Evolutionary conservation across 2,797 vertebrate species (phyloP), one percentile per base, ranked within the genome.

Genomic region (Cyprinodon diabolis): DNA sequence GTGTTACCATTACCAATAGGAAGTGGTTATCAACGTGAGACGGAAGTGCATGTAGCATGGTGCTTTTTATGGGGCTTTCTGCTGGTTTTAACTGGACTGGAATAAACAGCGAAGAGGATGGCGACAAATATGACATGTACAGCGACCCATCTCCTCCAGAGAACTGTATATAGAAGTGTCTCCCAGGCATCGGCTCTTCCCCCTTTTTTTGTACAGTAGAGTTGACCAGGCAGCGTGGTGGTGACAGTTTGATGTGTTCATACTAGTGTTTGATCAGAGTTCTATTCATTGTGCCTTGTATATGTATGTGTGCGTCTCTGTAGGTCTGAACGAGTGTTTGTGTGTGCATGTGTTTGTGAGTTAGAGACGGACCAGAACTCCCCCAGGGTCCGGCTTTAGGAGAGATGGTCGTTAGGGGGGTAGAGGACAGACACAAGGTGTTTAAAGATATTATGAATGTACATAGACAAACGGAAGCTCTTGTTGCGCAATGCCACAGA

Each of bases 271-370:
- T 96, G 96, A 93, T 97, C 95, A 93, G 95, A 96, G 96, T 96
- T 92, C 95, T 97, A 97, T 96, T 98, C 96, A 98, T 99, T 96
- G 98, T 99, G 98, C 98, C 98, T 99, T 99, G 97, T 98, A 96
- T 96, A 95, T 95, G 89, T 93, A 80, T 85, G 86, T 84, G 66
- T 88, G 76, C 93, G 95, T 94, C 72, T 88, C 77, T 35, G 69
- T 74, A 79, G 70, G 86, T 77, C 78, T 88, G 84, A 86, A 79
- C 76, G 71, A 87, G 82, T 47, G 62, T 65, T 19, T 23, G 62
- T 66, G 40, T 95, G 89, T 93, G 86, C 83, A 62, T 88, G 76
- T 93, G 95, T 94, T 81, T 47, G 62, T 65, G 40, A 14, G 62
- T 45, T 79, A 73, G 76, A 91, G 81, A 80, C 82, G 94, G 93